Evolutionary conservation across 2,888 invertebrate species (phyloP), one percentile per base, ranked within the genome.

Genomic region (Augochlorella aurata): DNA sequence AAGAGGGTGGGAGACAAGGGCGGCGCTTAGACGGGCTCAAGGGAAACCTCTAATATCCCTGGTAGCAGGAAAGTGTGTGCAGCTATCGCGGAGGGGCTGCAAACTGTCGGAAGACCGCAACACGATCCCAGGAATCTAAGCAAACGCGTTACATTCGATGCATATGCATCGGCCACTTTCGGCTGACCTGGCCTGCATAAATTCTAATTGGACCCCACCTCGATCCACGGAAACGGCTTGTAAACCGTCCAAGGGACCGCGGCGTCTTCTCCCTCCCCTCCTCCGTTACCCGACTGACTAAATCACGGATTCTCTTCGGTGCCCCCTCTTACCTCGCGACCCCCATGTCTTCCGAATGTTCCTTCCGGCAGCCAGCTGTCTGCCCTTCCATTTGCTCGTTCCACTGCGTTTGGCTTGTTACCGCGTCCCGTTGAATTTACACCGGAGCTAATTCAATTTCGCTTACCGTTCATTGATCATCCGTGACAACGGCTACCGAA

Each of bases 111-210:
- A 73, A 82, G 80, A 77, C 77, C 83, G 78, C 82, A 72, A 70
- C 63, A 74, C 67, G 70, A 83, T 75, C 78, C 79, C 66, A 45
- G 79, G 81, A 84, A 84, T 83, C 85, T 82, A 84, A 87, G 89
- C 82, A 88, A 90, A 90, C 89, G 87, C 84, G 85, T 86, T 84
- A 89, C 84, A 79, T 82, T 81, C 83, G 83, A 89, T 90, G 90
- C 90, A 90, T 90, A 90, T 90, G 90, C 89, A 90, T 90, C 84
- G 86, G 78, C 87, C 85, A 85, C 84, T 88, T 86, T 83, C 80
- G 82, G 81, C 79, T 82, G 86, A 89, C 82, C 87, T 83, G 83
- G 73, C 79, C 29, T 73, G 87, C 80, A 84, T 87, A 85, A 85
- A 89, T 89, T 87, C 85, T 89, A 88, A 88, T 88, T 86, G 85